These are phyloP conservation scores for Willowsia nigromaculata DNA, from an alignment of 2,888 invertebrate species.

Conservation along the genomic window DNA sequence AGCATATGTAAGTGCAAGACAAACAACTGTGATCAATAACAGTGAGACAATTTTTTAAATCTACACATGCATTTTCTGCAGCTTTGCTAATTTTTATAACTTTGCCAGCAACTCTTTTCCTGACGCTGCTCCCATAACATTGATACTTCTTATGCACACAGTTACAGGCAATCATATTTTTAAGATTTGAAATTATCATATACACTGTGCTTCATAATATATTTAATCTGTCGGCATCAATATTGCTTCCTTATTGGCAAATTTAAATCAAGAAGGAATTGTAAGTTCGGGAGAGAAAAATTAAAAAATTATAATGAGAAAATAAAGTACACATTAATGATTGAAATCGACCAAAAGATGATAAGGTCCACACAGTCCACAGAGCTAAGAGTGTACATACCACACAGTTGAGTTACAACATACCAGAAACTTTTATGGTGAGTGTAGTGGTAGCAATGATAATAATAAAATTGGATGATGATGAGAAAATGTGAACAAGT, in stretches of 20 bases:
- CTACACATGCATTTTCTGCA: no score
- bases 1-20: no score
- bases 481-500: slow-evolving; percentile 20
- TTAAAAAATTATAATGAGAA: slow-evolving; percentile 45
- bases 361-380: not conserved
- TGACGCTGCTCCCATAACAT: slow-evolving; percentile 8
- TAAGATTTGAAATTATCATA: no score
- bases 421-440: no score
- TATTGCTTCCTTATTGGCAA: slow-evolving; percentile 35
- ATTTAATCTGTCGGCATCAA: no score
- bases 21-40: no score
- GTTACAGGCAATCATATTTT: no score
- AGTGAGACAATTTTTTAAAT: no score
- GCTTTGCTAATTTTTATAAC: slow-evolving; percentile 52
- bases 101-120: not conserved
- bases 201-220: no score
- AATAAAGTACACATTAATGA: slow-evolving; percentile 24
- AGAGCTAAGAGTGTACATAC: no score
- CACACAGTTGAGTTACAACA: no score
- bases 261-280: not conserved
- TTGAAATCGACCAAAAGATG: slow-evolving; percentile 10
- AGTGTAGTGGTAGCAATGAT: not conserved
- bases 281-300: not conserved
- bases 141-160: no score
- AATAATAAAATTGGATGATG: slow-evolving; percentile 45